Percentiles rank a stretch among this genome's conserved stretches.
Evolutionary conservation across 2,888 invertebrate species (phyloP).

Genomic region (Ceramica pisi): DNA sequence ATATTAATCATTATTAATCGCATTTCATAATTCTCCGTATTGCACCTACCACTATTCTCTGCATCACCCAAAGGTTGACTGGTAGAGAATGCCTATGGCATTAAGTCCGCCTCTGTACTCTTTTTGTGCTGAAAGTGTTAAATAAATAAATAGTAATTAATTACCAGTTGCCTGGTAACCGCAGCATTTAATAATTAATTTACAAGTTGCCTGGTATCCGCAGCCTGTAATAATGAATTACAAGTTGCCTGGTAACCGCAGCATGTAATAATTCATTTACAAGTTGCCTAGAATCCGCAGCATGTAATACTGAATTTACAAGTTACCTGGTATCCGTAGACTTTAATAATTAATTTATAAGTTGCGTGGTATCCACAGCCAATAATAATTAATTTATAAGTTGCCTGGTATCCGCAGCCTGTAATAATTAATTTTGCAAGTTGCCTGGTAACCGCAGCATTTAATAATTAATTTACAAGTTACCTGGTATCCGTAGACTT

Average conservation of each 20-base stretch:
- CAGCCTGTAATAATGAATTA: constrained; percentile 28
- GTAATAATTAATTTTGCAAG: no score
- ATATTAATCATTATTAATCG: no score
- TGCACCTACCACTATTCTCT: no score
- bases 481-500: background rate
- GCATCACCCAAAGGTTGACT: no score
- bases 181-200: constrained; percentile 30
- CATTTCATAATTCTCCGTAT: no score
- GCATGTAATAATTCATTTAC: no score
- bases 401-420: background rate
- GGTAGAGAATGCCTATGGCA: no score
- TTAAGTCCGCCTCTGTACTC: no score
- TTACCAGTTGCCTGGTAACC: background rate
- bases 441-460: background rate
- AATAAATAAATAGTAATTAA: no score
- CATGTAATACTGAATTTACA: no score
- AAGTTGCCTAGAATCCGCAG: constrained; percentile 1
- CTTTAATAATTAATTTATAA: constrained; percentile 37
- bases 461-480: constrained; percentile 38
- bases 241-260: constrained; percentile 6
- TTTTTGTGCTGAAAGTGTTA: no score
- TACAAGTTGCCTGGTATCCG: constrained; percentile 7
- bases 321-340: background rate
- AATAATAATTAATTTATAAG: constrained; percentile 38
- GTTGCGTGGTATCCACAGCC: background rate